These are phyloP conservation scores for Strigamia crassipes DNA, from an alignment of 2,888 invertebrate genomes.

Conservation along the genomic window DNA sequence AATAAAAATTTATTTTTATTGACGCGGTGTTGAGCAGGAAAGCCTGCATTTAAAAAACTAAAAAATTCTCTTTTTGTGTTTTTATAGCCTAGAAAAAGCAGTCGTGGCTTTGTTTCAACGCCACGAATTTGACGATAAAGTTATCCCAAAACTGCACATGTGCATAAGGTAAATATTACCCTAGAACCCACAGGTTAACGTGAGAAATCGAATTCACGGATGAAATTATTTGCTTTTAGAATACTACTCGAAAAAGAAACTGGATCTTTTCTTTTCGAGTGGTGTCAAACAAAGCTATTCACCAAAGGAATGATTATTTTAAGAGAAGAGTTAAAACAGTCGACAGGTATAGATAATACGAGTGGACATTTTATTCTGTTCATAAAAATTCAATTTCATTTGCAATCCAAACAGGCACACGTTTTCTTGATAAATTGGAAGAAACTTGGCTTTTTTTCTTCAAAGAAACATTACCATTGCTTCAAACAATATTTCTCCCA, in stretches of 20 bases:
- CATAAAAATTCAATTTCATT: not conserved
- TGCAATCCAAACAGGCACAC: not conserved
- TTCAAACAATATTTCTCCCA: conserved; percentile 49
- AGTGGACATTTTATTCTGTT: not conserved
- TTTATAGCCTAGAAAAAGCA: not conserved
- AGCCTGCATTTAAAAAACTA: not conserved
- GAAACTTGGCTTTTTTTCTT: conserved; percentile 49
- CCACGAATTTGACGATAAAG: not conserved
- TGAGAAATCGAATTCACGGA: not conserved
- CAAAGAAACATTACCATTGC: conserved; percentile 46
- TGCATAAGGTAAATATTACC: conserved; percentile 50
- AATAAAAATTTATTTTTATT: not conserved
- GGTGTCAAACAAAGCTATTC: conserved; percentile 48
- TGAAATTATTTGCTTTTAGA: conserved; percentile 40
- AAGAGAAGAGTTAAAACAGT: conserved; percentile 46
- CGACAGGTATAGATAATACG: not conserved
- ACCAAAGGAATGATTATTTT: conserved; percentile 3
- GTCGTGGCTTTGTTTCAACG: not conserved
- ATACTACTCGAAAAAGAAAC: conserved; percentile 49
- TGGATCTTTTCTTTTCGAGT: conserved; percentile 50
- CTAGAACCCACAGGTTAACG: no score
- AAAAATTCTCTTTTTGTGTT: not conserved
- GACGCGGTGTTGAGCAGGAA: not conserved
- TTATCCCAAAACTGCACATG: conserved; percentile 48
- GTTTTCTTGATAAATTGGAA: conserved; percentile 41